Percentiles rank a stretch among this genome's conserved stretches.
phyloP scores from a whole-genome alignment of 1,140 invertebrate species.

The Drosophila quadrilineata region DNA sequence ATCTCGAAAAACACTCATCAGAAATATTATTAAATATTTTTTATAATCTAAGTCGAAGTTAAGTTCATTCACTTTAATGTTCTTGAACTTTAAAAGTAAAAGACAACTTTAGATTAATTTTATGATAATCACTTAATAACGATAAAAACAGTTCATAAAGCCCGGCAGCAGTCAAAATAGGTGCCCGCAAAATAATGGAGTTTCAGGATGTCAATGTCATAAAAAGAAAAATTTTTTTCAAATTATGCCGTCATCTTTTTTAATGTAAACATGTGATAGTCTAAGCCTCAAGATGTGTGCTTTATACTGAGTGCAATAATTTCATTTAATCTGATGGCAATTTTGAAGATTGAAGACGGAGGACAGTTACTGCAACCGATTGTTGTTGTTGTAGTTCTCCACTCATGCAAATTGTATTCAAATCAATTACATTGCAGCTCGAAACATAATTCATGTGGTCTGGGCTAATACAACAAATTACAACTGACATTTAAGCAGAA shows the following conservation, averaged over 20 bases:
- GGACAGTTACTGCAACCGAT: slow-evolving; percentile 65
- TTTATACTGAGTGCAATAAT: slow-evolving; percentile 50
- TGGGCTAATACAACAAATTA: slow-evolving; percentile 79
- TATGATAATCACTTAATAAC: no score
- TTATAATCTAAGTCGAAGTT: no score
- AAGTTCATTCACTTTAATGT: no score
- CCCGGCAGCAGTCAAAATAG: no score
- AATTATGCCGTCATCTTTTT: slow-evolving; percentile 2
- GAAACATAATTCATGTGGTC: slow-evolving; percentile 79
- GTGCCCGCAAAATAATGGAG: no score
- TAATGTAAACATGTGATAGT: background rate
- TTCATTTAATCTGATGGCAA: slow-evolving; percentile 70
- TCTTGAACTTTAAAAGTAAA: no score
- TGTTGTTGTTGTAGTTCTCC: slow-evolving; percentile 47
- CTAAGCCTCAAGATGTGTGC: no score
- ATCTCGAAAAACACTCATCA: no score
- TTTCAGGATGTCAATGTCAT: slow-evolving; percentile 7
- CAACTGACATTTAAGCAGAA: slow-evolving; percentile 78
- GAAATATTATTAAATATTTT: no score
- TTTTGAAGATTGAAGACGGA: slow-evolving; percentile 53
- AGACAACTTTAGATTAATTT: no score
- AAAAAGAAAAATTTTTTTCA: background rate
- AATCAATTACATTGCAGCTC: slow-evolving; percentile 79
- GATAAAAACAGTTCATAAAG: background rate
- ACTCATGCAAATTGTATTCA: slow-evolving; percentile 78